Evolutionary conservation across 2,888 invertebrate species (phyloP), one percentile per base, ranked within the genome.

Genomic region (Drosophila imparisetae): DNA sequence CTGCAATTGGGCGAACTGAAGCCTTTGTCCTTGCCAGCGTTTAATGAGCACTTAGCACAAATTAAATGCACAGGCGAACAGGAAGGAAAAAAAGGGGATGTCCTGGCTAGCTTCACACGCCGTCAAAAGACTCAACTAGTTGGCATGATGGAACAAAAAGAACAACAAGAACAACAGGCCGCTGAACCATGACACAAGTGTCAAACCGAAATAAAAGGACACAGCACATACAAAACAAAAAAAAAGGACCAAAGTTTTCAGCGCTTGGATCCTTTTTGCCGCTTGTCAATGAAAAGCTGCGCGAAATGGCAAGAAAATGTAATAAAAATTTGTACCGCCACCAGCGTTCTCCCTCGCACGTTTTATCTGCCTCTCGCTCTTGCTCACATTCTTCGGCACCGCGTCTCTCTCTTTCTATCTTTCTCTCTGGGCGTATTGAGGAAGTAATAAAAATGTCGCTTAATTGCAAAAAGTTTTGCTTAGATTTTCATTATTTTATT

Each of bases 401-500:
- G n/a, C n/a, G 2, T 45, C 55, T 32, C 69, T 50, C 21, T 49
- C 38, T 10, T 34, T 24, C 11, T 34, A 27, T 61, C 32, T 53
- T 27, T 49, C 59, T 53, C 49, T 68, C 34, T 60, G 29, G 55
- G 36, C 63, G 61, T 77, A 83, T 81, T 63, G 72, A 81, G 83
- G 87, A 86, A 83, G 87, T 81, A 86, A 83, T 83, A 83, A 83
- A 83, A 83, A 86, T 83, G 83, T 83, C 83, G 79, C 87, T 81
- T 89, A 89, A 90, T 89, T 89, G 87, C 87, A 75, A 75, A 89
- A 89, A 89, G 79, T 89, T 89, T 85, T 89, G 83, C 82, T 81
- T 83, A 80, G 85, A 88, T 81, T 81, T 86, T 86, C 75, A 87
- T 84, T 84, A 84, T 87, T 84, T 84, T 80, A 80, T 87, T 75